Base-by-base conservation (phyloP, 2,888 invertebrate genomes). In the Eueremaeus valkanovi region DNA sequence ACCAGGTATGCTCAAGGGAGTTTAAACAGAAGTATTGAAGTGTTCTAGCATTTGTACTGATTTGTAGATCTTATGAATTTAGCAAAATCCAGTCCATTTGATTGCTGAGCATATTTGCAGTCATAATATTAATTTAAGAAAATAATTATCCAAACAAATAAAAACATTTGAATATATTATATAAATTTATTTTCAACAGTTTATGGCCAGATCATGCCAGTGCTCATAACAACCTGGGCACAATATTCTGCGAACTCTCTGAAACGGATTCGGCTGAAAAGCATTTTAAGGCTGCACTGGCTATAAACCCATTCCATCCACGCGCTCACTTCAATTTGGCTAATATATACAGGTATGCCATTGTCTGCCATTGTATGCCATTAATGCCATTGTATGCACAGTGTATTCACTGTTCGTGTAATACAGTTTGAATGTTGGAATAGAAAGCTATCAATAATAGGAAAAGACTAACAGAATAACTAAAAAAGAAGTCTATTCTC, bases 191-290 rank as follows among this genome's bases (percentile, higher is more conserved):
- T 29, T 11, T 58, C 8, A 11, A 55, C 29, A 93, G 93, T 81
- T 83, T 93, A 66, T 92, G 92, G 90, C 92, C 92, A 13, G 87
- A 89, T 51, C 91, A 93, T 83, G 90, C 92, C 8, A 92, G 92
- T 81, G 92, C 92, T 0, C 91, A 92, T 85, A 92, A 93, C 83
- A 93, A 93, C 84, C 86, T 93, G 72, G 93, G 92, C 29, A 92
- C 92, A 1, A 83, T 93, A 78, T 61, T 77, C 29, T 68, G 68
- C 42, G 55, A 70, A 24, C 87, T 92, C 80, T 85, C 86, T 76
- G 89, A 89, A 73, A 78, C 80, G 6, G 87, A 87, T 1, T 81
- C 82, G 77, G 92, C 92, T 0, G 92, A 92, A 82, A 85, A 86
- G 77, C 91, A 92, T 83, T 93, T 92, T 85, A 85, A 81, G 33